Evolutionary conservation across 2,113 vertebrate species (phyloP).

Genomic region (cat (Felis catus)): DNA sequence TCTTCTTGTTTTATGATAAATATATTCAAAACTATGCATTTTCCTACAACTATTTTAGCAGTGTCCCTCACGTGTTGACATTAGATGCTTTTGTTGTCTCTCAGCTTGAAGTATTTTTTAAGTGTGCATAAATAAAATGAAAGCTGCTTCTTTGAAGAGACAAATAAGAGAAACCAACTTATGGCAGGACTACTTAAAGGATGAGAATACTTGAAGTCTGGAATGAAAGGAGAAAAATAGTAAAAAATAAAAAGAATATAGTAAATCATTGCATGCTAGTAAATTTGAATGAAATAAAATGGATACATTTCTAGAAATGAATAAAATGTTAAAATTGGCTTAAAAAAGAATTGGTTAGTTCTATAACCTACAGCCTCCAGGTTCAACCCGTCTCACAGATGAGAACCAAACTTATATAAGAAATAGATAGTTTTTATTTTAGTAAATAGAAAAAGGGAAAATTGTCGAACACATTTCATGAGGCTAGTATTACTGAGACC

Average conservation of each 20-base stretch:
- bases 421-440: not conserved
- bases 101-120: not conserved
- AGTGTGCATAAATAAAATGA: slow-evolving; percentile 16
- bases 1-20: not conserved
- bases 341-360: not conserved
- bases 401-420: not conserved
- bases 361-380: not conserved
- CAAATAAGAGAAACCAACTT: not conserved
- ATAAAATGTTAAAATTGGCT: not conserved
- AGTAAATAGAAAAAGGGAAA: not conserved
- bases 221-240: not conserved
- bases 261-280: not conserved
- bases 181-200: not conserved
- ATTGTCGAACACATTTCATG: not conserved
- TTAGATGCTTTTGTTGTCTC: not conserved
- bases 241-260: not conserved
- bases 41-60: not conserved
- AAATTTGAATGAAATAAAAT: not conserved
- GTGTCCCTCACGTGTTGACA: not conserved
- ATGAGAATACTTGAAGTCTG: not conserved
- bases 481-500: not conserved
- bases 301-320: not conserved
- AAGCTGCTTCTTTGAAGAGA: not conserved
- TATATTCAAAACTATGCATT: not conserved
- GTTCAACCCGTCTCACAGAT: not conserved